Percentiles rank a stretch among this genome's conserved stretches.
Conservation (phyloP, 1,140 invertebrate species). For the Pseudomyrmex concolor region DNA sequence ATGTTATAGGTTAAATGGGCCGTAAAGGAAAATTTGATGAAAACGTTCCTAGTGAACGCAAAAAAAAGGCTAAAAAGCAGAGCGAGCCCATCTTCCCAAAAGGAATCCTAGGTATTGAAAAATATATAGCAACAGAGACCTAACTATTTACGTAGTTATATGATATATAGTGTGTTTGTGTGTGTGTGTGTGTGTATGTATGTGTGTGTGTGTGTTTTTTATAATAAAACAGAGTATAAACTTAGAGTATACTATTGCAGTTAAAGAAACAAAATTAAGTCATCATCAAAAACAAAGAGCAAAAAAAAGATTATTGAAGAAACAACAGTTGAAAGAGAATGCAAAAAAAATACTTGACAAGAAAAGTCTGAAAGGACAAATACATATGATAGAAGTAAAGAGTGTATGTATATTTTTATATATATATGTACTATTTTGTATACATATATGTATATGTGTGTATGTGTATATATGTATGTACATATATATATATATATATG, state of each 20-base stretch:
- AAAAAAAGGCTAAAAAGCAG: slow-evolving; percentile 94
- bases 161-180: no score
- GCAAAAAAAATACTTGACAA: slow-evolving; percentile 75
- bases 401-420: slow-evolving; percentile 44
- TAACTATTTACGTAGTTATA: background rate
- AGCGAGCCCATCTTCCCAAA: slow-evolving; percentile 90
- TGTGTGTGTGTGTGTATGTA: no score
- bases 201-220: no score
- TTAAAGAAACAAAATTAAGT: slow-evolving; percentile 86
- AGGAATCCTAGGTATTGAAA: slow-evolving; percentile 84
- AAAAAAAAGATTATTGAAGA: slow-evolving; percentile 87
- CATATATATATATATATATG: no score
- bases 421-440: background rate
- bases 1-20: slow-evolving; percentile 88
- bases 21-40: slow-evolving; percentile 93
- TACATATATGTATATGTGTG: no score
- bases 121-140: no score
- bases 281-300: slow-evolving; percentile 89
- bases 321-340: slow-evolving; percentile 81
- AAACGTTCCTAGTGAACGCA: slow-evolving; percentile 91
- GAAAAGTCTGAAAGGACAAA: slow-evolving; percentile 50
- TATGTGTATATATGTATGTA: background rate
- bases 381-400: slow-evolving; percentile 77
- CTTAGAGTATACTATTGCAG: slow-evolving; percentile 62
- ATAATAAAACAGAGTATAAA: slow-evolving; percentile 55